A percentile compares a stretch with the other conserved stretches of the same genome.
Evolutionary conservation across 2,797 vertebrate genomes (phyloP).

Genomic region (Bufotes viridis): DNA sequence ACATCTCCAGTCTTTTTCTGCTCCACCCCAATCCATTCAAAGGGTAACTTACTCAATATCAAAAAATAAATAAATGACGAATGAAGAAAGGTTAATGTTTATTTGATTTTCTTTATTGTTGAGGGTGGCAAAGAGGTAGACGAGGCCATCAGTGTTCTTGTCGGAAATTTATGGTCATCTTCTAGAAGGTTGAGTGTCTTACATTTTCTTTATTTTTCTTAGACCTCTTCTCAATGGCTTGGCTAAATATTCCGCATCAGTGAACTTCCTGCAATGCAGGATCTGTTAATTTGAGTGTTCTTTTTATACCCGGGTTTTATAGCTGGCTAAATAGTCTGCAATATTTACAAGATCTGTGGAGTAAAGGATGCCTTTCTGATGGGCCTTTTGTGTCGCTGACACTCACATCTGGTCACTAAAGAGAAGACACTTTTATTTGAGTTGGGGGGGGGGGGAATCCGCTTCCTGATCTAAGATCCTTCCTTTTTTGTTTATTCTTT

Average conservation of each 20-base stretch:
- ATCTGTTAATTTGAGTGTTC: constrained; percentile 79
- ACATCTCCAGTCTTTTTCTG: constrained; percentile 3
- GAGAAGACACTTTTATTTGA: constrained; percentile 71
- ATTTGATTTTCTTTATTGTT: constrained; percentile 11
- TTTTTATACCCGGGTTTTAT: constrained; percentile 68
- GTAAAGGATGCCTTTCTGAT: constrained; percentile 78
- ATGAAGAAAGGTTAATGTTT: constrained; percentile 3
- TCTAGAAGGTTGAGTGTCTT: constrained; percentile 62
- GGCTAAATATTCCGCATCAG: constrained; percentile 85
- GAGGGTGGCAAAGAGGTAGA: neutral
- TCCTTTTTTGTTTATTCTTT: constrained; percentile 65
- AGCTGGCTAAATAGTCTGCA: constrained; percentile 73
- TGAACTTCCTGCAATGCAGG: constrained; percentile 84
- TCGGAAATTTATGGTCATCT: constrained; percentile 51
- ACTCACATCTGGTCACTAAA: constrained; percentile 73
- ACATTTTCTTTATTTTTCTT: constrained; percentile 59
- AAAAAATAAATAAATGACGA: neutral
- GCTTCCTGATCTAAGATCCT: constrained; percentile 68
- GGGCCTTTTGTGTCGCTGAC: constrained; percentile 71
- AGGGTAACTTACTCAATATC: constrained; percentile 32
- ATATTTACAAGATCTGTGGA: constrained; percentile 81
- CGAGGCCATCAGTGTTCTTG: neutral
- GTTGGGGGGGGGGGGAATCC: constrained; percentile 64
- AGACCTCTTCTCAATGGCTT: constrained; percentile 78
- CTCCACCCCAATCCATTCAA: neutral